Evolutionary conservation across 1,140 invertebrate genomes (phyloP).

Genomic region (Cataglyphis hispanica): DNA sequence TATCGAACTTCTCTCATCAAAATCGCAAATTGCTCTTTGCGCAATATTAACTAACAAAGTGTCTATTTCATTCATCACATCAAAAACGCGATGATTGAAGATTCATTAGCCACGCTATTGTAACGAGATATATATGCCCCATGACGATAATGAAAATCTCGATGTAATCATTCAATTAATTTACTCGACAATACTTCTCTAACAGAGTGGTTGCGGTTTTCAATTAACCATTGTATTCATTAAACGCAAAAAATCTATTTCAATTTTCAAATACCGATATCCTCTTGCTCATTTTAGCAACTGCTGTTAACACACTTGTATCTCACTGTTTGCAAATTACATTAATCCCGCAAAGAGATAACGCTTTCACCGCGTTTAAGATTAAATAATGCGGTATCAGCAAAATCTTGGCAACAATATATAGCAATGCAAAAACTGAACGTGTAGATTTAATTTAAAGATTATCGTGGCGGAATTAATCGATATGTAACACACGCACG

Average conservation of each 20-base stretch:
- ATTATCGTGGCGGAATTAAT: constrained; percentile 55
- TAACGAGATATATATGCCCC: neutral
- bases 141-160: neutral
- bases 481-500: constrained; percentile 17
- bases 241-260: constrained; percentile 53
- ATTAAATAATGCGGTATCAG: constrained; percentile 37
- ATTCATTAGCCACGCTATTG: neutral
- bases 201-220: constrained; percentile 10
- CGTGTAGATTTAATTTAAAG: constrained; percentile 62
- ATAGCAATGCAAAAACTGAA: constrained; percentile 41
- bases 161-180: constrained; percentile 37
- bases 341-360: constrained; percentile 29
- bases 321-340: constrained; percentile 29
- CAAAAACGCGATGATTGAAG: neutral
- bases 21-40: no score
- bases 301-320: neutral
- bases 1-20: neutral
- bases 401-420: constrained; percentile 41
- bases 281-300: neutral
- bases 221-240: constrained; percentile 36
- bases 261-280: neutral
- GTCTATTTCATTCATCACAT: neutral
- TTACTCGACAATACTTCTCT: constrained; percentile 54
- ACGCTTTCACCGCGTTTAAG: neutral
- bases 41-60: neutral